Percentiles rank a stretch among this genome's conserved stretches.
phyloP scores from a whole-genome alignment of 64 coral and sea anemone genomes.

The Hydrozoanthus tunicans region DNA sequence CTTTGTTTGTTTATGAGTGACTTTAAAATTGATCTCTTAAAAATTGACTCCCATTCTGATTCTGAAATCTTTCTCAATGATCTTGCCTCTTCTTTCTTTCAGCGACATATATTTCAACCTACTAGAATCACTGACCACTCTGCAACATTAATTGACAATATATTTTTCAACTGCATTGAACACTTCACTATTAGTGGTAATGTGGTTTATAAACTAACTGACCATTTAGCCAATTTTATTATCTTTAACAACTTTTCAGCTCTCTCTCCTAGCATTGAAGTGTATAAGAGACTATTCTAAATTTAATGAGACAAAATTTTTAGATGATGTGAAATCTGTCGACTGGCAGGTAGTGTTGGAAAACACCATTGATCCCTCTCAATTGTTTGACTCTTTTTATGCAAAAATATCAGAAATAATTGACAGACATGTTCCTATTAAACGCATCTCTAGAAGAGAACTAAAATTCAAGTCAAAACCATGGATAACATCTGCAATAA shows the following conservation, averaged over 20 bases:
- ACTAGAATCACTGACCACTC: conserved; percentile 30
- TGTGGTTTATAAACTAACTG: conserved; percentile 39
- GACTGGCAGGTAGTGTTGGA: conserved; percentile 14
- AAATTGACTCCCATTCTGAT: conserved; percentile 22
- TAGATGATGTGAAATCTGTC: conserved; percentile 27
- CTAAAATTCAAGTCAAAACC: conserved; percentile 24
- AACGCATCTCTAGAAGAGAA: too few species aligned
- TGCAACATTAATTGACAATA: conserved; percentile 29
- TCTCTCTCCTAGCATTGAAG: conserved; percentile 19
- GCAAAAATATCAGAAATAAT: too few species aligned
- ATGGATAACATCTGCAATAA: conserved; percentile 45
- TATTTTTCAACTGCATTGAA: conserved; percentile 29
- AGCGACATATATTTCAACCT: conserved; percentile 13
- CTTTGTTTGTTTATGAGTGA: conserved; percentile 23
- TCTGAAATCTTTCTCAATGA: conserved; percentile 33
- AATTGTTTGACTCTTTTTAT: conserved; percentile 23
- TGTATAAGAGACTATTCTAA: conserved; percentile 38
- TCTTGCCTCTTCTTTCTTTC: too few species aligned
- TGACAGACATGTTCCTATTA: too few species aligned
- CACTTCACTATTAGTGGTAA: conserved; percentile 35
- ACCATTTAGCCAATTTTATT: conserved; percentile 32
- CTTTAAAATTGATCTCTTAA: conserved; percentile 21
- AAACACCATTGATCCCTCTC: conserved; percentile 9
- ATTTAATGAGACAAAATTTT: conserved; percentile 27
- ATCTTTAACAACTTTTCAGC: conserved; percentile 38